Percentiles rank a stretch among this genome's conserved stretches.
phyloP scores from a whole-genome alignment of 2,113 vertebrate genomes.

The Cariama cristata region DNA sequence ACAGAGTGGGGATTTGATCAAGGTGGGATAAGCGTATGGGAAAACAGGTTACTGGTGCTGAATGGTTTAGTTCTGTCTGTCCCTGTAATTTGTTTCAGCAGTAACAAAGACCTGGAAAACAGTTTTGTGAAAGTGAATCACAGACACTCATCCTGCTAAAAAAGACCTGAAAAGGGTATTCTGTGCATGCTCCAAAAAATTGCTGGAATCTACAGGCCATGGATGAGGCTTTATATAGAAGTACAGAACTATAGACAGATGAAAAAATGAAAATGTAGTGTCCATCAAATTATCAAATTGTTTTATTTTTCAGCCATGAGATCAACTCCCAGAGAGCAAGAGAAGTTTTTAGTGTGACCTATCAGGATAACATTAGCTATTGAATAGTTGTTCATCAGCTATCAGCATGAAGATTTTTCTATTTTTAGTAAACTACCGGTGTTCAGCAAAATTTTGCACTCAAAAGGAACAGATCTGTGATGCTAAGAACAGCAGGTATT shows the following conservation, averaged over 20 bases:
- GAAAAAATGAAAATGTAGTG: not conserved
- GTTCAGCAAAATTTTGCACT: constrained; percentile 52
- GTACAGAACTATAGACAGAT: not conserved
- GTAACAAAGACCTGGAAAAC: not conserved
- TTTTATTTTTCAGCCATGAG: not conserved
- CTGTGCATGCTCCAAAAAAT: not conserved
- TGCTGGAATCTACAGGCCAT: not conserved
- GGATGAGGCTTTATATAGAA: not conserved
- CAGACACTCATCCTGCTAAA: not conserved
- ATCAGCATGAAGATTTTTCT: not conserved
- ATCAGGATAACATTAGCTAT: not conserved
- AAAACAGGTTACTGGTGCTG: not conserved
- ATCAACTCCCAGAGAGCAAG: not conserved
- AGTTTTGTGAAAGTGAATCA: not conserved
- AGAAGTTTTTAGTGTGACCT: not conserved
- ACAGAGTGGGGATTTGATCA: not conserved
- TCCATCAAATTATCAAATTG: not conserved
- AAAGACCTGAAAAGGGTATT: not conserved
- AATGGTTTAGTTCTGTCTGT: not conserved
- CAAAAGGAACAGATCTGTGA: constrained; percentile 34
- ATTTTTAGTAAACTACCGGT: constrained; percentile 7
- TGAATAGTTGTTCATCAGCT: not conserved
- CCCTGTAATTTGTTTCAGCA: not conserved
- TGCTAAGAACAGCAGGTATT: constrained; percentile 52
- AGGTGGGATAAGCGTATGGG: not conserved